These are phyloP conservation scores for Rhorus exstirpatorius DNA, from an alignment of 2,888 invertebrate genomes.

Conservation along the genomic window DNA sequence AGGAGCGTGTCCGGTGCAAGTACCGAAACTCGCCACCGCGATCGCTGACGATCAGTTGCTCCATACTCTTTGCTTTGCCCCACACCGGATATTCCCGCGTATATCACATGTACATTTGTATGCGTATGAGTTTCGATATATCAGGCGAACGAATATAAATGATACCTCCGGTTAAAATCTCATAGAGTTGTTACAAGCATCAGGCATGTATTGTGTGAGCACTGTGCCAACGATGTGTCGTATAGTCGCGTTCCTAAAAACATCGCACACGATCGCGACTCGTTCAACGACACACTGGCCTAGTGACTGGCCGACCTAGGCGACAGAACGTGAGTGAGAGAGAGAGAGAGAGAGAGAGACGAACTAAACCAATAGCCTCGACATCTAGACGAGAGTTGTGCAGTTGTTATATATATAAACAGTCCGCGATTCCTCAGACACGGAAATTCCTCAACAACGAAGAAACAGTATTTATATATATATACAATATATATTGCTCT, in stretches of 20 bases:
- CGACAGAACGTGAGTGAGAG: conserved; percentile 37
- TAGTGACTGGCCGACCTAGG: conserved; percentile 74
- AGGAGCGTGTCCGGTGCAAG: no score
- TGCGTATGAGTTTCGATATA: no score
- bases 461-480: background rate
- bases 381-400: conserved; percentile 52
- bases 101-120: no score
- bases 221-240: conserved; percentile 41
- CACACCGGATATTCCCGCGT: no score
- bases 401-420: conserved; percentile 48
- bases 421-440: conserved; percentile 49
- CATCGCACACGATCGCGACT: conserved; percentile 67
- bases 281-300: conserved; percentile 73
- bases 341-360: conserved; percentile 35
- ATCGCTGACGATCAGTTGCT: no score
- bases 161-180: no score
- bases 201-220: conserved; percentile 9
- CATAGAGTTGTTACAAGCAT: no score
- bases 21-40: no score
- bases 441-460: conserved; percentile 51
- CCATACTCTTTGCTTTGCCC: no score
- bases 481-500: conserved; percentile 34
- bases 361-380: conserved; percentile 55
- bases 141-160: no score
- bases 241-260: conserved; percentile 67